phyloP scores from a whole-genome alignment of 1,140 invertebrate genomes.

The Caenorhabditis inopinata region DNA sequence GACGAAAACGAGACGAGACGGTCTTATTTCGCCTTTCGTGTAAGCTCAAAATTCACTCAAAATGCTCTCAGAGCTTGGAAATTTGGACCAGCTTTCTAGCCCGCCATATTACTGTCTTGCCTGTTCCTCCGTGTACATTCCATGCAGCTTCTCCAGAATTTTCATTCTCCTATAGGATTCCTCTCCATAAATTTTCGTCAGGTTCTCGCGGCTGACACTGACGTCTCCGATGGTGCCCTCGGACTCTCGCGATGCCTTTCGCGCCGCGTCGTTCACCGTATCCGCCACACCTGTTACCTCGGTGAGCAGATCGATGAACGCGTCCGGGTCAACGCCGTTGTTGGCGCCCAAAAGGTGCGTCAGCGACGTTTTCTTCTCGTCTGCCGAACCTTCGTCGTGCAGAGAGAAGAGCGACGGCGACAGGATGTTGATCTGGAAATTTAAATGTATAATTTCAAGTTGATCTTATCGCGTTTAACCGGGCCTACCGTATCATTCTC shows the following conservation, averaged over 20 bases:
- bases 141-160: slow-evolving; percentile 51
- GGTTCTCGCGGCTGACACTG: no score
- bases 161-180: slow-evolving; percentile 53
- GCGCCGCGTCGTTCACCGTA: slow-evolving; percentile 39
- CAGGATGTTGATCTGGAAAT: slow-evolving; percentile 49
- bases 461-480: no score
- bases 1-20: no score
- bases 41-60: no score
- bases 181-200: slow-evolving; percentile 55
- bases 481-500: slow-evolving; percentile 35
- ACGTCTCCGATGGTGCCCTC: no score
- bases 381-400: slow-evolving; percentile 48
- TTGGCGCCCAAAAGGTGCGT: slow-evolving; percentile 51
- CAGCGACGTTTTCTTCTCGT: slow-evolving; percentile 51
- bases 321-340: slow-evolving; percentile 48
- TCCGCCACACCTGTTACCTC: slow-evolving; percentile 53
- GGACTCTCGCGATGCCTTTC: slow-evolving; percentile 47
- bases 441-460: neutral
- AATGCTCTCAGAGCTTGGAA: no score
- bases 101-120: no score
- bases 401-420: slow-evolving; percentile 55
- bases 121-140: slow-evolving; percentile 47
- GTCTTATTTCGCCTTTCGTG: no score
- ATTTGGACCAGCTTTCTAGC: no score
- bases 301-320: slow-evolving; percentile 52